These are phyloP conservation scores for Apamea epomidion DNA, from an alignment of 2,888 invertebrate genomes.

Conservation along the genomic window DNA sequence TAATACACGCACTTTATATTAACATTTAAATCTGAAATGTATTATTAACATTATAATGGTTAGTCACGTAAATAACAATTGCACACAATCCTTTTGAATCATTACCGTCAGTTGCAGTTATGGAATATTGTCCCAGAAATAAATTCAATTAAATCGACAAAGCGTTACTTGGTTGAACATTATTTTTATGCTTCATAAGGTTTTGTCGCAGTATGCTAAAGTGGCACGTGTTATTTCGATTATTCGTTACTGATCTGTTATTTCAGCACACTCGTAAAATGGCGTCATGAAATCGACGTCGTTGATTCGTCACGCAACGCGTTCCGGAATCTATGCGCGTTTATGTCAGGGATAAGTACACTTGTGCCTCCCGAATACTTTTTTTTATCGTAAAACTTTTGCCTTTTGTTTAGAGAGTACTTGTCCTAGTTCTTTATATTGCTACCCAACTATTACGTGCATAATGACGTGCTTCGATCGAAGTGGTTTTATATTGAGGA, in stretches of 20 bases:
- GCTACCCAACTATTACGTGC: slow-evolving; percentile 44
- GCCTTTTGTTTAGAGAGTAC: slow-evolving; percentile 62
- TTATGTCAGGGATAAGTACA: slow-evolving; percentile 58
- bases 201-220: slow-evolving; percentile 35
- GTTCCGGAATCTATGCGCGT: slow-evolving; percentile 46
- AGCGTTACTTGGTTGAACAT: slow-evolving; percentile 17
- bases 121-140: slow-evolving; percentile 32
- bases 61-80: slow-evolving; percentile 15
- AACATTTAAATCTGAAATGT: slow-evolving; percentile 8
- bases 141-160: slow-evolving; percentile 42
- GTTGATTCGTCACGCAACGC: slow-evolving; percentile 42
- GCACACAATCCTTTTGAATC: slow-evolving; percentile 32
- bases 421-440: slow-evolving; percentile 56
- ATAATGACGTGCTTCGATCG: slow-evolving; percentile 42
- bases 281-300: slow-evolving; percentile 39
- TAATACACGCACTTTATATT: not conserved
- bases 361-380: slow-evolving; percentile 50
- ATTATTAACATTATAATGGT: not conserved
- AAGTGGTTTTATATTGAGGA: slow-evolving; percentile 2
- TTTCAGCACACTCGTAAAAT: slow-evolving; percentile 54
- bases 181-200: slow-evolving; percentile 27
- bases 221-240: slow-evolving; percentile 43
- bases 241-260: slow-evolving; percentile 48
- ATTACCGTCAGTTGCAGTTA: slow-evolving; percentile 40
- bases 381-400: slow-evolving; percentile 59